Evolutionary conservation across 2,888 invertebrate species (phyloP), one percentile per base, ranked within the genome.

Genomic region (Nowickia ferox): DNA sequence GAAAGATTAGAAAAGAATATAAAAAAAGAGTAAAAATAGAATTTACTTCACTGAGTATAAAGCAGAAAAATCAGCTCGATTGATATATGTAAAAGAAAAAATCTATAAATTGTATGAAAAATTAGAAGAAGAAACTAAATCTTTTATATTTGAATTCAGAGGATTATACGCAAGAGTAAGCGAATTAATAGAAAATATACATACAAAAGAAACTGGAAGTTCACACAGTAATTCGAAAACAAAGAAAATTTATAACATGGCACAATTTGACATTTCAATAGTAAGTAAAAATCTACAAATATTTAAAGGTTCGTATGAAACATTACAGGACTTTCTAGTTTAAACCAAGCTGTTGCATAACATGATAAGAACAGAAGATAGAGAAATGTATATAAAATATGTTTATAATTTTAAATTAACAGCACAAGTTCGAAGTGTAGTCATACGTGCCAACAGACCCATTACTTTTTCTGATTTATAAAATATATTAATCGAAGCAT

Each of bases 361-460:
- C 9, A n/a, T 69, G 19, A 19, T 46, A 3, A n/a, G 4, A n/a
- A 8, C n/a, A 5, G 40, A 15, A 42, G 69, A 55, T 11, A 69
- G 48, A 19, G 53, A 51, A 17, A 53, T 69, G 13, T 69, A 40
- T 17, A 40, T 69, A 19, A 69, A 55, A 38, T 68, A 68, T n/a
- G 46, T 69, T 8, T 69, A 69, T 10, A 55, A 69, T 55, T 69
- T 69, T 15, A 69, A 69, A 13, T 13, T 55, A 1, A 69, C 55
- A 2, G 38, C 53, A 40, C 38, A 42, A 8, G 55, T 55, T 40
- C 53, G 69, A 11, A 42, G 53, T 30, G 19, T 69, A 9, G 2
- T 69, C 5, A 19, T 19, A 2, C 40, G 69, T n/a, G 38, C 69
- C 0, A 69, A 69, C 19, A 69, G 38, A 38, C 68, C 51, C 11